These are phyloP conservation scores for Hylomyscus alleni DNA, from an alignment of 2,797 vertebrate species.

Conservation along the genomic window DNA sequence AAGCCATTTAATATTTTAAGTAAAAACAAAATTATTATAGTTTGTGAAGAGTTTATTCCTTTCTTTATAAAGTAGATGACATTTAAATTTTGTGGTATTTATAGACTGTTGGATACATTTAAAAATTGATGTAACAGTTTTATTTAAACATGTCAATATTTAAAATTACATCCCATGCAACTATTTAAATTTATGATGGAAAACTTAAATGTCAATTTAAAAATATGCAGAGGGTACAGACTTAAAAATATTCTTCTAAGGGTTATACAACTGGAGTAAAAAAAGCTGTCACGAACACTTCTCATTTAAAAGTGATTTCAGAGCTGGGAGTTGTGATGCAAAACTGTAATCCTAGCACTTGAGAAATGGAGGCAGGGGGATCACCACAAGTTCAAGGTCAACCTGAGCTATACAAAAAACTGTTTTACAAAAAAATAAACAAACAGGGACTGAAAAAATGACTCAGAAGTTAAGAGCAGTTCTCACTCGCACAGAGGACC, in stretches of 20 bases:
- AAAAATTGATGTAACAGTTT: constrained; percentile 71
- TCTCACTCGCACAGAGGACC: not conserved
- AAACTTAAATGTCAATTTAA: constrained; percentile 79
- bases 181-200: constrained; percentile 68
- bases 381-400: not conserved
- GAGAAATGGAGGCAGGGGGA: not conserved
- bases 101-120: constrained; percentile 61
- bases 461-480: not conserved
- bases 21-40: constrained; percentile 55
- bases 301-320: not conserved
- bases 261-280: constrained; percentile 21
- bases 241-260: constrained; percentile 11
- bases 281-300: not conserved
- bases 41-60: constrained; percentile 39
- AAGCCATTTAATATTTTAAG: not conserved
- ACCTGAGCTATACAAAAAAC: not conserved
- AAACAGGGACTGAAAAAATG: not conserved
- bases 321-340: no score
- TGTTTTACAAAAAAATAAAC: not conserved
- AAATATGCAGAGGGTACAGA: constrained; percentile 44
- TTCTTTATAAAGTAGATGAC: constrained; percentile 56
- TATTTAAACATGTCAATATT: constrained; percentile 80
- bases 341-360: not conserved
- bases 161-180: constrained; percentile 67
- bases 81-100: constrained; percentile 75